A percentile compares a stretch with the other conserved stretches of the same genome.
These are phyloP conservation scores for Ptiloglossa arizonensis DNA, from an alignment of 1,140 invertebrate species.

Conservation along the genomic window DNA sequence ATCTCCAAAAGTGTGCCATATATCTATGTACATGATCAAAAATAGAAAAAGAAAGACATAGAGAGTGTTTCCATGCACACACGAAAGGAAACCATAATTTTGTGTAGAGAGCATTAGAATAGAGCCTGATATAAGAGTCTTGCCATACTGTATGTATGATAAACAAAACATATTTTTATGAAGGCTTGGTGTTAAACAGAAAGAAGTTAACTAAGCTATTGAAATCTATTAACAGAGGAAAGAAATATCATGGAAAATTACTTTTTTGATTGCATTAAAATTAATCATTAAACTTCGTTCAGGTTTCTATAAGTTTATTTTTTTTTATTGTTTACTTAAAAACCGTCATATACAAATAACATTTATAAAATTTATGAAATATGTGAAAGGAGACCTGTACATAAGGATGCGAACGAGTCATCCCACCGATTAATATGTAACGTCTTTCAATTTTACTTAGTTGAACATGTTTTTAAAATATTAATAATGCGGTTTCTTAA, in stretches of 20 bases:
- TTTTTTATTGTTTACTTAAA: slow-evolving; percentile 31
- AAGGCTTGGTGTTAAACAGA: slow-evolving; percentile 65
- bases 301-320: slow-evolving; percentile 37
- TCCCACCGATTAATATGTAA: slow-evolving; percentile 54
- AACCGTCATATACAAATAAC: neutral
- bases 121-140: slow-evolving; percentile 69
- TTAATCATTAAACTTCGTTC: slow-evolving; percentile 15
- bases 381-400: slow-evolving; percentile 36
- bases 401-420: slow-evolving; percentile 43
- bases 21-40: slow-evolving; percentile 41
- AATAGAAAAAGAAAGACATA: slow-evolving; percentile 45
- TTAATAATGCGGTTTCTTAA: neutral
- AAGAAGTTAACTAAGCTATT: slow-evolving; percentile 19
- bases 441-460: slow-evolving; percentile 28
- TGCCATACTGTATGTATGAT: slow-evolving; percentile 67
- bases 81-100: slow-evolving; percentile 64
- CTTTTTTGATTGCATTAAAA: slow-evolving; percentile 18
- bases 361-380: slow-evolving; percentile 34
- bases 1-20: slow-evolving; percentile 39
- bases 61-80: slow-evolving; percentile 54
- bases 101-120: slow-evolving; percentile 59
- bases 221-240: slow-evolving; percentile 40
- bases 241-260: slow-evolving; percentile 31
- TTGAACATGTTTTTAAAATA: slow-evolving; percentile 17
- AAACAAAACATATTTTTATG: slow-evolving; percentile 78